These are phyloP conservation scores for Turritopsis dohrnii DNA, from an alignment of 30 jellyfish, hydroid and myxozoan genomes.

Conservation along the genomic window DNA sequence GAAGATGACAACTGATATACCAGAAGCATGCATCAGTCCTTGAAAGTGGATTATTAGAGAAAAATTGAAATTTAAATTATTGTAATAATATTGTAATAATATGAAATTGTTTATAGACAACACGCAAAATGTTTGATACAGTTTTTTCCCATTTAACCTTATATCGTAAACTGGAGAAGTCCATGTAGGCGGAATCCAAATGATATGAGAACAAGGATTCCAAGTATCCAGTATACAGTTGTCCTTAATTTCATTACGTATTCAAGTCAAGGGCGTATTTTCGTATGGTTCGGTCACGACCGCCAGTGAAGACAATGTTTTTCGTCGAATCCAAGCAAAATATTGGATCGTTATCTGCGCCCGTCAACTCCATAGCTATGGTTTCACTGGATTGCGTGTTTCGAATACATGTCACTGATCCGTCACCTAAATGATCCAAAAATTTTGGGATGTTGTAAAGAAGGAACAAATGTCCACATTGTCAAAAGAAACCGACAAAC, in stretches of 20 bases:
- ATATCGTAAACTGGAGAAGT: no score
- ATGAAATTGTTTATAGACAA: background rate
- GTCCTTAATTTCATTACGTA: conserved; percentile 5
- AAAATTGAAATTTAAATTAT: no score
- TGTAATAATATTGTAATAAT: background rate
- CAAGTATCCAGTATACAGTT: no score
- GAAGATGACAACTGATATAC: background rate
- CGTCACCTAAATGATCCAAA: conserved; percentile 40
- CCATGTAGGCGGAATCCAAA: no score
- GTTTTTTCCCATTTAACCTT: no score
- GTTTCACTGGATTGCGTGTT: background rate
- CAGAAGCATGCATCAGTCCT: no score
- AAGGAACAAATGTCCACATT: no score
- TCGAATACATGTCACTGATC: conserved; percentile 36
- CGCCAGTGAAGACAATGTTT: conserved; percentile 44
- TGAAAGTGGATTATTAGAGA: no score
- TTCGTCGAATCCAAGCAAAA: conserved; percentile 29
- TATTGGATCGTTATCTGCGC: conserved; percentile 60
- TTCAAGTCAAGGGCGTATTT: conserved; percentile 33
- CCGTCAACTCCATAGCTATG: conserved; percentile 31
- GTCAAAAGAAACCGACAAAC: no score
- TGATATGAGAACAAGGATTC: no score
- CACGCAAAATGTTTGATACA: background rate
- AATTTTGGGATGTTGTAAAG: no score
- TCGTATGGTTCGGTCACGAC: conserved; percentile 59